Conservation (phyloP, 1,140 invertebrate species). For the Trichonephila clavata region DNA sequence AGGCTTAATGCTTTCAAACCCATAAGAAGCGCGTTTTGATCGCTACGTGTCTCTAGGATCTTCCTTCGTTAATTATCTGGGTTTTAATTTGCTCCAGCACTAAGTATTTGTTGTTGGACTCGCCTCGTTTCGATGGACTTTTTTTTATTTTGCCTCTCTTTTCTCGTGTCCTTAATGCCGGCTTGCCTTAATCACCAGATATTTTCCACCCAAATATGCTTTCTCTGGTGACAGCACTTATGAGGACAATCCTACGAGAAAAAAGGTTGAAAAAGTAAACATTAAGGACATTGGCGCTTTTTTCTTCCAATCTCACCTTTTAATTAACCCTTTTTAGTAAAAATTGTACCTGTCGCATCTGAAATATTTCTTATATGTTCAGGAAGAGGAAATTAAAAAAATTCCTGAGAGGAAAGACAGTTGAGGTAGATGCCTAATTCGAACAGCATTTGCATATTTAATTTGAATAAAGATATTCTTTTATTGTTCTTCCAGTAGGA, state of each 20-base stretch:
- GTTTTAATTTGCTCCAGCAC: slow-evolving; percentile 74
- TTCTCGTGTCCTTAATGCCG: slow-evolving; percentile 42
- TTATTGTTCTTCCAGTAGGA: too few species aligned
- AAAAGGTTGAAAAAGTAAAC: background rate
- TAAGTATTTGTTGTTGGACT: slow-evolving; percentile 69
- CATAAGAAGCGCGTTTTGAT: slow-evolving; percentile 67
- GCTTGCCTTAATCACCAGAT: slow-evolving; percentile 60
- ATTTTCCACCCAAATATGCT: slow-evolving; percentile 63
- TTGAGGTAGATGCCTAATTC: too few species aligned
- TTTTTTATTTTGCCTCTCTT: slow-evolving; percentile 39
- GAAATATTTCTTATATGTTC: background rate
- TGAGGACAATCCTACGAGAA: background rate
- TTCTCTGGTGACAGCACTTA: background rate
- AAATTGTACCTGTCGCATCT: background rate
- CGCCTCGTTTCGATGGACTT: slow-evolving; percentile 27
- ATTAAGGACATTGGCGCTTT: background rate
- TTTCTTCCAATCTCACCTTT: background rate
- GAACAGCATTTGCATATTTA: too few species aligned
- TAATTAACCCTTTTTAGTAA: background rate
- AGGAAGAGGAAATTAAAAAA: too few species aligned
- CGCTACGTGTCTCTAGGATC: slow-evolving; percentile 57
- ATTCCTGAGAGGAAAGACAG: too few species aligned
- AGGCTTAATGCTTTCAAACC: slow-evolving; percentile 71
- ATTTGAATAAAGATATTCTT: too few species aligned
- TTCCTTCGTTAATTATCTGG: slow-evolving; percentile 72